Base-by-base conservation (phyloP, 2,113 vertebrate genomes). In the Gambusia affinis region DNA sequence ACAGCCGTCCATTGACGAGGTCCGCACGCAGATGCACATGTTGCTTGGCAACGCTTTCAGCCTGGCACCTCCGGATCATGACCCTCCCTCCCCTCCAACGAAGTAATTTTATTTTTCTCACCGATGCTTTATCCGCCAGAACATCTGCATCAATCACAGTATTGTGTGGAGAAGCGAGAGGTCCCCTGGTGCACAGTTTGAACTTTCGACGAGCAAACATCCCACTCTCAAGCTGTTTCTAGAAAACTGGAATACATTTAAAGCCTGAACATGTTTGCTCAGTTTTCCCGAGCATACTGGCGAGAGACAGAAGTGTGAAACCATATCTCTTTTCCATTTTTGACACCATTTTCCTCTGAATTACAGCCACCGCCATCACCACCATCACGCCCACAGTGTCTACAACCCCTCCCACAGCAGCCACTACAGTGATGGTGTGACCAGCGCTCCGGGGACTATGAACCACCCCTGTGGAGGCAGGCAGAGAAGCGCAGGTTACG, bases 11-110 rank as follows among this genome's bases (percentile, higher is more conserved):
- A 98, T 99, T 72, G 97, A 99, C 3, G 97, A 99, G 89, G 98
- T 99, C 82, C 93, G 97, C 70, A 96, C 97, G 75, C 98, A 99
- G 93, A 99, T 99, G 98, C 97, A 99, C 70, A 95, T 99, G 96
- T 95, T 99, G 74, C 94, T 99, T 87, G 98, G 98, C 91, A 98
- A 98, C 81, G 97, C 98, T 62, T 99, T 99, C 92, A 98, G 97
- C 93, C 93, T 99, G 93, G 98, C 97, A 0, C 96, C 97, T 0
- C 95, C 96, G 0, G 97, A 97, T 87, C 97, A 96, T 0, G 88
- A 89, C 84, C 91, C 91, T 1, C 93, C 92, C 37, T 92, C 93
- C 28, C 89, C 91, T n/a, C 89, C 85, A 19, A 94, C 84, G 90
- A 91, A 84, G 92, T 93, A 85, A 83, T 61, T 78, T 62, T 77